Conservation (phyloP, 53 echinoderm and acorn worm species). For the Crossaster papposus region DNA sequence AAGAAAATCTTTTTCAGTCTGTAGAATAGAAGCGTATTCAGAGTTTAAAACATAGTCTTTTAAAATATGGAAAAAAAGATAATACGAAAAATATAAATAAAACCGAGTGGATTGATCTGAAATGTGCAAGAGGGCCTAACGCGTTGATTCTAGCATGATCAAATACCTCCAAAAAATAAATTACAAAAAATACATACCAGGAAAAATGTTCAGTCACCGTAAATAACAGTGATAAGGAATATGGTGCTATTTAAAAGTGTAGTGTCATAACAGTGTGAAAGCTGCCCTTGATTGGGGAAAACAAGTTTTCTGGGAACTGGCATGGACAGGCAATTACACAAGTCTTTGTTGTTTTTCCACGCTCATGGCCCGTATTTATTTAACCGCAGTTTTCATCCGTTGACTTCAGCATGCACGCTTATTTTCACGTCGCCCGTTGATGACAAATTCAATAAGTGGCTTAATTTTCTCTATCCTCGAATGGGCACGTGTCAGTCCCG, state of each 20-base stretch:
- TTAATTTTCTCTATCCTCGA: conserved; percentile 32
- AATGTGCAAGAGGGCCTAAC: background rate
- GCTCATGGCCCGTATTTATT: background rate
- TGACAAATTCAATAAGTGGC: conserved; percentile 32
- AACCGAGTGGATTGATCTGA: too few species aligned
- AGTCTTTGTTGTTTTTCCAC: background rate
- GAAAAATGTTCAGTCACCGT: too few species aligned
- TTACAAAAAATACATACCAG: too few species aligned
- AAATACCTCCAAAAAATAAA: too few species aligned
- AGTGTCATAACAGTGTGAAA: background rate
- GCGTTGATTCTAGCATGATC: background rate
- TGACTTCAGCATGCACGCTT: background rate
- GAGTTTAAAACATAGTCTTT: too few species aligned
- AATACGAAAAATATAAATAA: too few species aligned
- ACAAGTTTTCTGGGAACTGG: background rate
- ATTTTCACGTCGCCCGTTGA: background rate
- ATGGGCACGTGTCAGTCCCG: background rate
- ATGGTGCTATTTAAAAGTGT: background rate
- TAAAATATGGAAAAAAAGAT: too few species aligned
- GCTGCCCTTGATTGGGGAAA: background rate
- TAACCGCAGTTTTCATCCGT: background rate
- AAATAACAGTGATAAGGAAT: too few species aligned
- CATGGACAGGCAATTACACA: background rate
- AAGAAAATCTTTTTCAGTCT: background rate
- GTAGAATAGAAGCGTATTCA: too few species aligned